Percentiles rank a stretch among this genome's conserved stretches.
phyloP scores from a whole-genome alignment of 1,140 invertebrate species.

The Brachionus asplanchnoidis region DNA sequence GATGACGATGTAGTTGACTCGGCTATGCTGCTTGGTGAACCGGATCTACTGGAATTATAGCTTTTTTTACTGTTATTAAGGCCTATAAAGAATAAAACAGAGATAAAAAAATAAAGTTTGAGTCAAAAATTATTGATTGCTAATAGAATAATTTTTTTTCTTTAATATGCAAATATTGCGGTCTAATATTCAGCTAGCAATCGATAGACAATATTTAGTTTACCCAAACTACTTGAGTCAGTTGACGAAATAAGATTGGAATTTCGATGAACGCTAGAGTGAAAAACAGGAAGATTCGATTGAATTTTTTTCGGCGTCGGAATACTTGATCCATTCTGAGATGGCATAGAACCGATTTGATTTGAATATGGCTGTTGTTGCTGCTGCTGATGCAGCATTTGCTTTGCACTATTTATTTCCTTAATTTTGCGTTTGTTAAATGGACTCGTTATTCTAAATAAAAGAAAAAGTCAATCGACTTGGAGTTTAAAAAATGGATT shows the following conservation, averaged over 20 bases:
- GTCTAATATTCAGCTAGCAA: neutral
- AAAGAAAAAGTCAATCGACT: neutral
- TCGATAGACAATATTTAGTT: neutral
- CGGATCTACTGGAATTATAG: slow-evolving; percentile 24
- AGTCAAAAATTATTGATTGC: slow-evolving; percentile 16
- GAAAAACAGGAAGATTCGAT: slow-evolving; percentile 27
- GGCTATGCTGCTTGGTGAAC: neutral
- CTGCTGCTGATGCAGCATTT: slow-evolving; percentile 39
- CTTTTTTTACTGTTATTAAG: slow-evolving; percentile 30
- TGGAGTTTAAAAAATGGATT: neutral
- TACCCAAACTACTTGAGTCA: neutral
- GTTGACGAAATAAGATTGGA: slow-evolving; percentile 26
- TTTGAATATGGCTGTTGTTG: neutral
- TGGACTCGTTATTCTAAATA: slow-evolving; percentile 39
- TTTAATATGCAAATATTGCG: neutral
- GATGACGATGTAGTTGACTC: slow-evolving; percentile 1
- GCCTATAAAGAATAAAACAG: neutral
- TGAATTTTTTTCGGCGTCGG: slow-evolving; percentile 29
- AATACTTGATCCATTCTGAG: neutral
- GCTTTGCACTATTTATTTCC: neutral
- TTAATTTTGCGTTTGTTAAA: slow-evolving; percentile 42
- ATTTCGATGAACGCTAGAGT: slow-evolving; percentile 19
- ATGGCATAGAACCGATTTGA: neutral
- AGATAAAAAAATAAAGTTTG: neutral
- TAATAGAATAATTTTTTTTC: neutral